Evolutionary conservation across 2,113 vertebrate species (phyloP).

Genomic region (Ramphastos sulfuratus): DNA sequence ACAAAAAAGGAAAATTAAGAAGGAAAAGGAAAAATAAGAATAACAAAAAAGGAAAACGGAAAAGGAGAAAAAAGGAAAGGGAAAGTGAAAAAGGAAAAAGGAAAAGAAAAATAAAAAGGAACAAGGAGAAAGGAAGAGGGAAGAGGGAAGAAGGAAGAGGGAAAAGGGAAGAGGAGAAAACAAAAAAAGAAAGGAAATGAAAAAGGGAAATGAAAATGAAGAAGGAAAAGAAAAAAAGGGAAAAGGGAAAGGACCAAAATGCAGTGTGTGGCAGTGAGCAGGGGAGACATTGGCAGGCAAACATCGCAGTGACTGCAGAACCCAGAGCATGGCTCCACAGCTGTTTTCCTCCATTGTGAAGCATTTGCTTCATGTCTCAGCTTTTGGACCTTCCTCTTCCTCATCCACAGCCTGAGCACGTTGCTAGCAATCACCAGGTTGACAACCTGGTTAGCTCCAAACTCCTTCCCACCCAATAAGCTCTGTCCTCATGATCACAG

Average conservation of each 20-base stretch:
- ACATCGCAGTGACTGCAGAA: not conserved
- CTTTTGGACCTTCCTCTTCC: not conserved
- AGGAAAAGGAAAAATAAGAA: no score
- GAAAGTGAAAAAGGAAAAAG: no score
- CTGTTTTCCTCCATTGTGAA: not conserved
- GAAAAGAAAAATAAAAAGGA: no score
- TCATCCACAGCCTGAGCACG: not conserved
- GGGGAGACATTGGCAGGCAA: not conserved
- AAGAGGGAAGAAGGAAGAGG: no score
- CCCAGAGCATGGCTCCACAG: not conserved
- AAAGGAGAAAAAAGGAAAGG: no score
- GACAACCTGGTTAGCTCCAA: not conserved
- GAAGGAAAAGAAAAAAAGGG: not conserved
- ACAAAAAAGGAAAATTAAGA: no score
- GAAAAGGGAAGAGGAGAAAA: no score
- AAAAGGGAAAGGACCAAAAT: not conserved
- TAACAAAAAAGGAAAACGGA: no score
- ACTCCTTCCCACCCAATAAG: not conserved
- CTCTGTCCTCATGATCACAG: not conserved
- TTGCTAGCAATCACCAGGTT: not conserved
- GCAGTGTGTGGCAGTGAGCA: not conserved
- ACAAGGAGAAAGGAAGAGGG: no score
- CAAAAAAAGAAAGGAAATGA: no score
- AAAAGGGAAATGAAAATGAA: not conserved
- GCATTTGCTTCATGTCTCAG: not conserved